These are phyloP conservation scores for Falco peregrinus DNA, from an alignment of 2,797 vertebrate genomes.

Conservation along the genomic window DNA sequence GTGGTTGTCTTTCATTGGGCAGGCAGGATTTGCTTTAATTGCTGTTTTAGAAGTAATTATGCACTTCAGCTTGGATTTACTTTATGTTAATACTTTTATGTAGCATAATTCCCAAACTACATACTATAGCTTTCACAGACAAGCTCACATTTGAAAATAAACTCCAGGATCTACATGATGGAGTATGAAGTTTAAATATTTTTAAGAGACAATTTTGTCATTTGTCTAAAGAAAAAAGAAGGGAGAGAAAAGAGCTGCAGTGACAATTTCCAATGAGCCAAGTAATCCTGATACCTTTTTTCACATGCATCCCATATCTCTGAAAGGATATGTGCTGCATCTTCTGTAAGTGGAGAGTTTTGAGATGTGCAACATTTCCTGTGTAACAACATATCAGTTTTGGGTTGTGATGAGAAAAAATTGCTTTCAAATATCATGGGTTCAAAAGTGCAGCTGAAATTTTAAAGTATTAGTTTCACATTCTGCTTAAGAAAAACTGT, in stretches of 20 bases:
- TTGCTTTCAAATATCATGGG: conserved; percentile 11
- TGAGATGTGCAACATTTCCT: conserved; percentile 23
- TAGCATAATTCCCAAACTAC: not conserved
- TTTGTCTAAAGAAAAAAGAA: not conserved
- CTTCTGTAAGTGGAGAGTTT: not conserved
- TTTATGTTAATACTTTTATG: not conserved
- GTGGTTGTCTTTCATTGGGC: not conserved
- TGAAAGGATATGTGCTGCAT: not conserved
- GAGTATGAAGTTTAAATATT: not conserved
- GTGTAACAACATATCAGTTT: conserved; percentile 47
- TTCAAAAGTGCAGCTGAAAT: conserved; percentile 62
- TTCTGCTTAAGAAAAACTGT: conserved; percentile 41
- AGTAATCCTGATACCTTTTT: not conserved
- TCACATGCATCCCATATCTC: conserved; percentile 13
- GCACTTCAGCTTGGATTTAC: not conserved
- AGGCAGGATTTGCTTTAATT: not conserved
- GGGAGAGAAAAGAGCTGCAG: not conserved
- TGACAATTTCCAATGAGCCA: not conserved
- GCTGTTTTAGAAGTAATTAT: not conserved
- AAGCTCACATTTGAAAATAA: not conserved
- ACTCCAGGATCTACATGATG: not conserved
- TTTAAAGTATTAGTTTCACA: conserved; percentile 56
- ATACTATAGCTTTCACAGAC: not conserved
- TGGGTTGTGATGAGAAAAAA: conserved; percentile 52
- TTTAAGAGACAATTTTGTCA: not conserved